Percentiles rank a stretch among this genome's conserved stretches.
These are phyloP conservation scores for Microhierax caerulescens DNA, from an alignment of 2,797 vertebrate genomes.

Conservation along the genomic window DNA sequence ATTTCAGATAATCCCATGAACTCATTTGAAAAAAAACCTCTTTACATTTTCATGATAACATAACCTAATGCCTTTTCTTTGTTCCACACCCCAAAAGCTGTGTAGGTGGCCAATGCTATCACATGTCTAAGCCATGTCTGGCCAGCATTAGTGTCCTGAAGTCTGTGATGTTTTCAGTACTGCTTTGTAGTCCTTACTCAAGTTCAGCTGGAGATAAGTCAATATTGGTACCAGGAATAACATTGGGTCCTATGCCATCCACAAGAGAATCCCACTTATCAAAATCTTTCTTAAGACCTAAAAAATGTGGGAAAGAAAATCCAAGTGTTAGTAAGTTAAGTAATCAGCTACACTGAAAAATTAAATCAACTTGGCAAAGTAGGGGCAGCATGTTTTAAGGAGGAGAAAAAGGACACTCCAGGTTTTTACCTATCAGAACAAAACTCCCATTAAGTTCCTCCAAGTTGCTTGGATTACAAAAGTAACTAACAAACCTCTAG, in stretches of 20 bases:
- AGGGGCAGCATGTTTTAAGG: not conserved
- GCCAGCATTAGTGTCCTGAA: not conserved
- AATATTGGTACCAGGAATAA: constrained; percentile 88
- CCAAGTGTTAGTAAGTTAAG: not conserved
- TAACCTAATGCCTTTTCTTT: not conserved
- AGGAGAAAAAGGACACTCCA: not conserved
- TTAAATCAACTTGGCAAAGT: not conserved
- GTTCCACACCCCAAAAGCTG: not conserved
- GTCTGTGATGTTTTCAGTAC: not conserved
- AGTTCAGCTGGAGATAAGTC: constrained; percentile 46
- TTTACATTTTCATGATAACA: not conserved
- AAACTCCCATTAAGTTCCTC: not conserved
- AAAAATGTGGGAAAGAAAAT: not conserved
- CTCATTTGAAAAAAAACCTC: not conserved
- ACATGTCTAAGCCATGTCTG: not conserved
- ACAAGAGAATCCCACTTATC: constrained; percentile 89
- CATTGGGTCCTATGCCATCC: constrained; percentile 86
- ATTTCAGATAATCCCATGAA: not conserved
- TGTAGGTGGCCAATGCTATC: not conserved
- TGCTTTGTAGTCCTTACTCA: not conserved
- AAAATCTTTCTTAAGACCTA: constrained; percentile 87
- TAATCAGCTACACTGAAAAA: not conserved
- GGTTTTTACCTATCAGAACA: not conserved
- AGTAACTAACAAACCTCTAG: not conserved
- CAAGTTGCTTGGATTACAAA: not conserved